Conservation (phyloP, 2,113 vertebrate genomes). For the Psophia crepitans region DNA sequence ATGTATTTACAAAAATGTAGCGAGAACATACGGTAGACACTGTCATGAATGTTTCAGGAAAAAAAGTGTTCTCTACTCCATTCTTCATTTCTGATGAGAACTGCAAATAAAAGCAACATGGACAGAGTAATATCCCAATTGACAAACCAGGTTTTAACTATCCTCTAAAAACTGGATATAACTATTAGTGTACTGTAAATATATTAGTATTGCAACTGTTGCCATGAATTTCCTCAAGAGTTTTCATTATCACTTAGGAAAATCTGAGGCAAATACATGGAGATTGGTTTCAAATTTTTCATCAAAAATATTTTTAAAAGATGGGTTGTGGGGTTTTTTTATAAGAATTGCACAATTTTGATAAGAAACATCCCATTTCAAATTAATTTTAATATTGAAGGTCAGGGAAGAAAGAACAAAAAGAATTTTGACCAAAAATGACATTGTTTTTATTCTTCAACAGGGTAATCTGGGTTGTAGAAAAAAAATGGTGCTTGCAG, state of each 20-base stretch:
- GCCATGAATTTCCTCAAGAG: background rate
- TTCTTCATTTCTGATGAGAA: background rate
- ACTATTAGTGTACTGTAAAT: background rate
- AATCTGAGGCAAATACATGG: background rate
- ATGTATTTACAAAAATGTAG: constrained; percentile 23
- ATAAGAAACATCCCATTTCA: background rate
- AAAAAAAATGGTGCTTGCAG: background rate
- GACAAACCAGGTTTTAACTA: background rate
- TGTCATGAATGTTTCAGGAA: background rate
- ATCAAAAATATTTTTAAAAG: background rate
- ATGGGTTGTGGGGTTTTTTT: too few species aligned
- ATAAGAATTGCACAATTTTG: background rate
- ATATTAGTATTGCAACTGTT: background rate
- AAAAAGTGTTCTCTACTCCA: background rate
- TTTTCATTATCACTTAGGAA: background rate
- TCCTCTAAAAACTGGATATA: background rate
- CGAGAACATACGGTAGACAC: constrained; percentile 24
- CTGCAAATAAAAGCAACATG: background rate
- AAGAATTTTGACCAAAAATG: background rate
- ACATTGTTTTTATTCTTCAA: background rate
- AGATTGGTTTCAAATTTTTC: background rate
- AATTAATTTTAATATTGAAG: background rate
- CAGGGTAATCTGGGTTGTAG: background rate
- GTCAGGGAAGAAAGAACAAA: background rate
- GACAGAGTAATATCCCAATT: background rate